Percentiles rank a stretch among this genome's conserved stretches.
Evolutionary conservation across 2,888 invertebrate genomes (phyloP).

Genomic region (Enoplolaimus lenunculus): DNA sequence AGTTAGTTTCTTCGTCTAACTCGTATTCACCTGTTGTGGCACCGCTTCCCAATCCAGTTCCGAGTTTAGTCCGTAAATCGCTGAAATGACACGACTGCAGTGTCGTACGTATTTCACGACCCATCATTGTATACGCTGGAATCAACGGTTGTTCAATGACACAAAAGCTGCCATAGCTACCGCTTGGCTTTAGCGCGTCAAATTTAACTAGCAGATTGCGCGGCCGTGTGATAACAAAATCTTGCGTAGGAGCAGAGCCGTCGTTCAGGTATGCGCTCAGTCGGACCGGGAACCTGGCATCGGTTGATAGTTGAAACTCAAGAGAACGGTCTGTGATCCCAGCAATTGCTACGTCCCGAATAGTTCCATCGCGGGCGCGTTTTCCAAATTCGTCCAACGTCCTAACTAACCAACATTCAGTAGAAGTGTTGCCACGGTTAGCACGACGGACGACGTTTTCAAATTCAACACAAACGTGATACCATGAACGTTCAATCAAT

Average conservation of each 20-base stretch:
- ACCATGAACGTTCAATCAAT: neutral
- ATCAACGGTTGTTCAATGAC: slow-evolving; percentile 3
- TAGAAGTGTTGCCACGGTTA: neutral
- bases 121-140: slow-evolving; percentile 8
- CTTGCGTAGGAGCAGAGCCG: slow-evolving; percentile 7
- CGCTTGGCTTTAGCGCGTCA: neutral
- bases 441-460: neutral
- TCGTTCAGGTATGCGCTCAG: neutral
- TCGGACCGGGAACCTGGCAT: neutral
- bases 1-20: neutral
- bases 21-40: neutral
- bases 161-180: slow-evolving; percentile 3
- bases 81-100: slow-evolving; percentile 6
- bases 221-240: neutral
- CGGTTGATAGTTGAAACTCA: neutral
- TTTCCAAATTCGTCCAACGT: slow-evolving; percentile 16
- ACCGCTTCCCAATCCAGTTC: neutral
- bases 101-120: slow-evolving; percentile 5
- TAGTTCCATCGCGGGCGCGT: neutral
- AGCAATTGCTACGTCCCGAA: neutral
- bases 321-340: neutral
- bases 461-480: slow-evolving; percentile 17
- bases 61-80: slow-evolving; percentile 15
- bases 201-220: neutral
- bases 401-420: neutral